phyloP scores from a whole-genome alignment of 2,888 invertebrate genomes.

The Dynastes hyllus region DNA sequence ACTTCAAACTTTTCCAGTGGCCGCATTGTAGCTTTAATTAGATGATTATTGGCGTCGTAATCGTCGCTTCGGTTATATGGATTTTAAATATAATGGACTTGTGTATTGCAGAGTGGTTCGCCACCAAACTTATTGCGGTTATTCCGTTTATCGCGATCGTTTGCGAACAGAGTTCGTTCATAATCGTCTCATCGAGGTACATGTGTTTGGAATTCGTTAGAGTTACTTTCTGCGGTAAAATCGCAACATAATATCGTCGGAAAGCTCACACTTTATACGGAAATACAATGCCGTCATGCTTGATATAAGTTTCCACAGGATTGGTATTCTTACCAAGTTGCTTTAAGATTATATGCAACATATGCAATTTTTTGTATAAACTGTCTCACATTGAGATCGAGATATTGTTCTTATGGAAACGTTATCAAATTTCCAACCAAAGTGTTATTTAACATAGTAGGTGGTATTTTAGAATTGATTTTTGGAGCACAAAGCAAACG shows the following conservation, averaged over 20 bases:
- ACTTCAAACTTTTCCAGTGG: slow-evolving; percentile 43
- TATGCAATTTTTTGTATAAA: too few relatives aligned
- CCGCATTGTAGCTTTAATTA: slow-evolving; percentile 37
- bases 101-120: slow-evolving; percentile 26
- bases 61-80: slow-evolving; percentile 38
- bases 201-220: slow-evolving; percentile 9
- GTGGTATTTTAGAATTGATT: too few relatives aligned
- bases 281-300: too few relatives aligned
- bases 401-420: too few relatives aligned
- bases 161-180: slow-evolving; percentile 14
- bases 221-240: slow-evolving; percentile 6
- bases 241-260: background rate
- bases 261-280: background rate
- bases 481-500: too few relatives aligned
- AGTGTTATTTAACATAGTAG: too few relatives aligned
- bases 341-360: too few relatives aligned
- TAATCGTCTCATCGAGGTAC: slow-evolving; percentile 7
- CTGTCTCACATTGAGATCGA: too few relatives aligned
- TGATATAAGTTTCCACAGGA: too few relatives aligned
- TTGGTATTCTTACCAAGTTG: too few relatives aligned
- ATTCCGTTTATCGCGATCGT: slow-evolving; percentile 37
- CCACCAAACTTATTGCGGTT: slow-evolving; percentile 27
- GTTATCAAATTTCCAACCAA: too few relatives aligned
- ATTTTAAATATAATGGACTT: slow-evolving; percentile 43
- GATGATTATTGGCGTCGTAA: slow-evolving; percentile 42